A percentile compares a stretch with the other conserved stretches of the same genome.
Evolutionary conservation across 1,140 invertebrate genomes (phyloP).

Genomic region (Caenorhabditis briggsae): DNA sequence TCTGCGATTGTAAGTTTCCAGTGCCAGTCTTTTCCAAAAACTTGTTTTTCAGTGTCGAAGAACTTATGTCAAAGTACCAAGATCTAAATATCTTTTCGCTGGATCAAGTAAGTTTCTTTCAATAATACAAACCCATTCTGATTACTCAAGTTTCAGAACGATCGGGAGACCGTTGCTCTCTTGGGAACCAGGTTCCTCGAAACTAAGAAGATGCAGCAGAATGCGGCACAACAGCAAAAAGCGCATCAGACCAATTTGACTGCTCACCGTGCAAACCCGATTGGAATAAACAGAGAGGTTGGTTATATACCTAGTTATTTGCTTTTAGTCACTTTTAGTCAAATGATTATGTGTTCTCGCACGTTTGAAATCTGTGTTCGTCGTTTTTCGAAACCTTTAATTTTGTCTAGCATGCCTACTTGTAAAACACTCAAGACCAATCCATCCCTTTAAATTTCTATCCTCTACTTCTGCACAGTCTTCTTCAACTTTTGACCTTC

Average conservation of each 20-base stretch:
- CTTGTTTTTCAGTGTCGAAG: slow-evolving; percentile 1
- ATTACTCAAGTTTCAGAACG: background rate
- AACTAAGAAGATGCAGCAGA: background rate
- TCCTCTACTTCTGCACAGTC: too few relatives aligned
- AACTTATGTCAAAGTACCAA: background rate
- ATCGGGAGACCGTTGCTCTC: background rate
- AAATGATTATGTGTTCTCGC: background rate
- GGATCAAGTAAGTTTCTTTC: background rate
- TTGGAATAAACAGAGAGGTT: slow-evolving; percentile 7
- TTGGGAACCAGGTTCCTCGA: background rate
- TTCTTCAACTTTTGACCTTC: background rate
- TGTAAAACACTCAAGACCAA: too few relatives aligned
- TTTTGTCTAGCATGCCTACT: background rate
- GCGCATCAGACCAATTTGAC: background rate
- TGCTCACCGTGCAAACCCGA: background rate
- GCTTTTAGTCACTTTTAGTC: background rate
- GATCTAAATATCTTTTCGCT: background rate
- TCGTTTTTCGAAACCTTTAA: too few relatives aligned
- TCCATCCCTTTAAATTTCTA: background rate
- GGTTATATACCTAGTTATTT: background rate
- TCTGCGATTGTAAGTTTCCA: background rate
- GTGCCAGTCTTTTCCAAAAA: background rate
- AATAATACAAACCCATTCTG: background rate
- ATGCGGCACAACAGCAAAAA: background rate
- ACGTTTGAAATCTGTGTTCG: background rate